Evolutionary conservation across 2,797 vertebrate species (phyloP).

Genomic region (Spondyliosoma cantharus): DNA sequence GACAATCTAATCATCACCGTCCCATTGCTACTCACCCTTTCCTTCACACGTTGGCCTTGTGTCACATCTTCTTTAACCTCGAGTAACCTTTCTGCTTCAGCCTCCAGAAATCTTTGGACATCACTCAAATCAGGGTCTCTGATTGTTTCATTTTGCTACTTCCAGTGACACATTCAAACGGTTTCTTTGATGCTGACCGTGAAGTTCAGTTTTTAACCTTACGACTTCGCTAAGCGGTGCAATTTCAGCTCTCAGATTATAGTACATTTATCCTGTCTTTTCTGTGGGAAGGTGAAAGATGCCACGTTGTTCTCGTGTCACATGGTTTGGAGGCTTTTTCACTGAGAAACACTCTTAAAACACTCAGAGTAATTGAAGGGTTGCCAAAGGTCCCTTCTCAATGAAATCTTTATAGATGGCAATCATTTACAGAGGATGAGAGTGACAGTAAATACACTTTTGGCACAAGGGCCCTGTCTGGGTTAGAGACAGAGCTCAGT

Average conservation of each 20-base stretch:
- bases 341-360: slow-evolving; percentile 35
- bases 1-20: slow-evolving; percentile 45
- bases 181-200: not conserved
- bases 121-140: not conserved
- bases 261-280: slow-evolving; percentile 30
- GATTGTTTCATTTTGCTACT: not conserved
- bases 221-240: slow-evolving; percentile 10
- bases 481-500: slow-evolving; percentile 7
- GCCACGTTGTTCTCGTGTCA: slow-evolving; percentile 12
- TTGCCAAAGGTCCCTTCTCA: slow-evolving; percentile 37
- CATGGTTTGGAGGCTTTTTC: slow-evolving; percentile 5
- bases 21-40: slow-evolving; percentile 24
- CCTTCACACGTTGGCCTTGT: not conserved
- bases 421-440: slow-evolving; percentile 43
- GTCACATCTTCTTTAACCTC: slow-evolving; percentile 16
- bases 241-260: slow-evolving; percentile 26
- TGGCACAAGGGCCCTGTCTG: not conserved
- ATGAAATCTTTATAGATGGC: slow-evolving; percentile 47
- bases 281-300: slow-evolving; percentile 35
- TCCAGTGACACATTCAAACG: slow-evolving; percentile 5
- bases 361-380: slow-evolving; percentile 46
- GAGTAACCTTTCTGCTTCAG: not conserved
- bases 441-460: slow-evolving; percentile 45
- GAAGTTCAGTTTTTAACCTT: slow-evolving; percentile 23
- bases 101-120: not conserved